Conservation (phyloP, 92 coral and sea anemone genomes). For the Hydrozoanthus gracilis region DNA sequence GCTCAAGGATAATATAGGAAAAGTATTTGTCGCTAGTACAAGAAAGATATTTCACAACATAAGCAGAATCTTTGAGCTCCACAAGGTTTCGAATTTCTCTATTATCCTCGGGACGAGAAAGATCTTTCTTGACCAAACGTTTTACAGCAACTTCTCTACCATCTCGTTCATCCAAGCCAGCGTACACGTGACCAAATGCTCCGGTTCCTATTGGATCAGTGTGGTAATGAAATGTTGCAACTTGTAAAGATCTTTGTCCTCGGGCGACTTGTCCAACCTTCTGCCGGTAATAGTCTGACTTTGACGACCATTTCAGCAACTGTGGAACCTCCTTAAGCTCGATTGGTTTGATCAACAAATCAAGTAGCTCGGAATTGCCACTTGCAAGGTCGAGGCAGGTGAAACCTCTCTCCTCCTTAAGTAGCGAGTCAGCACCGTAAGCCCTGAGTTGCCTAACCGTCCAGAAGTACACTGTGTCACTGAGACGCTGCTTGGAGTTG, state of each 20-base stretch:
- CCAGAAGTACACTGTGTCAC: slow-evolving; percentile 21
- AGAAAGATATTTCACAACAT: slow-evolving; percentile 48
- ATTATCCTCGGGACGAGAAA: slow-evolving; percentile 39
- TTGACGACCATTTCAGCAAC: slow-evolving; percentile 57
- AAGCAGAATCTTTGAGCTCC: slow-evolving; percentile 35
- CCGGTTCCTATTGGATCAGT: slow-evolving; percentile 56
- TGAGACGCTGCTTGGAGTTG: not conserved
- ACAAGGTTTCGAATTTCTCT: slow-evolving; percentile 52
- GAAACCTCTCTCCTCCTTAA: slow-evolving; percentile 20
- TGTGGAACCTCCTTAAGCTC: slow-evolving; percentile 34
- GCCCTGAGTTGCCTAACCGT: slow-evolving; percentile 10
- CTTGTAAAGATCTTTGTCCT: slow-evolving; percentile 36
- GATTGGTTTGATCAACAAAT: slow-evolving; percentile 20
- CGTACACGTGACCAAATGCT: slow-evolving; percentile 45
- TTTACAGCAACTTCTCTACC: slow-evolving; percentile 74
- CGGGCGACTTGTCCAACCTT: slow-evolving; percentile 55
- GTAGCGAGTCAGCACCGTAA: slow-evolving; percentile 39
- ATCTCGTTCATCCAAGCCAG: slow-evolving; percentile 62
- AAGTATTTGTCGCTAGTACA: slow-evolving; percentile 8
- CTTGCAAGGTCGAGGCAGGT: slow-evolving; percentile 38
- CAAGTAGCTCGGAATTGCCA: slow-evolving; percentile 20
- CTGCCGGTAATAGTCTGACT: slow-evolving; percentile 45
- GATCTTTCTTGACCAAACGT: slow-evolving; percentile 19
- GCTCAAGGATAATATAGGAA: slow-evolving; percentile 41
- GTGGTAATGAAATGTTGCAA: slow-evolving; percentile 53